Evolutionary conservation across 1,140 invertebrate genomes (phyloP).

Genomic region (Ostrea edulis): DNA sequence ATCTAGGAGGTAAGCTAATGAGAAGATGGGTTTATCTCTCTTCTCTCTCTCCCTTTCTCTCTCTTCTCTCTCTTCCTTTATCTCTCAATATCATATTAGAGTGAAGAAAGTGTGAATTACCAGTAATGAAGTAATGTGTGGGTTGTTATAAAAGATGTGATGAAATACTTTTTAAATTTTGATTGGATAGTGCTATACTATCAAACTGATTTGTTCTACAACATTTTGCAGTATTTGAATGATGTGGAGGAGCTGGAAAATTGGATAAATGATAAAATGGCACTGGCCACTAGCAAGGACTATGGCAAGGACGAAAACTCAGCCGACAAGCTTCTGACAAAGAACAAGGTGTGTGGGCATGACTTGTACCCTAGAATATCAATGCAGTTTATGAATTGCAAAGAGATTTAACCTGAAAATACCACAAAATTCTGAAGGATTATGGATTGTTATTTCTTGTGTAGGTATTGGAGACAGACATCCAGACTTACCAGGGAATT

Average conservation of each 20-base stretch:
- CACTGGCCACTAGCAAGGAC: constrained; percentile 93
- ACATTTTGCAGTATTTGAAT: constrained; percentile 92
- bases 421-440: no score
- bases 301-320: constrained; percentile 99
- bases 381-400: no score
- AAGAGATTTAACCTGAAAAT: no score
- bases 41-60: background rate
- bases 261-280: constrained; percentile 99
- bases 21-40: no score
- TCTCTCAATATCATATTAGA: background rate
- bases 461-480: constrained; percentile 92
- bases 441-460: background rate
- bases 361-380: background rate
- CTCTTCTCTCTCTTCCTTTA: background rate
- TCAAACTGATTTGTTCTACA: background rate
- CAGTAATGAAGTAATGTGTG: no score
- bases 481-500: constrained; percentile 95
- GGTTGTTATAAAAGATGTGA: no score
- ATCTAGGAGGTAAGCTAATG: no score
- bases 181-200: background rate
- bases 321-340: constrained; percentile 97
- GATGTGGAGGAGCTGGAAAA: constrained; percentile 99
- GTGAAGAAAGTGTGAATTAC: no score
- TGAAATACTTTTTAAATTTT: no score
- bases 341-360: constrained; percentile 88